Conservation (phyloP, 37 sponge, comb jelly and placozoan species). For the Aphrocallistes beatrix region DNA sequence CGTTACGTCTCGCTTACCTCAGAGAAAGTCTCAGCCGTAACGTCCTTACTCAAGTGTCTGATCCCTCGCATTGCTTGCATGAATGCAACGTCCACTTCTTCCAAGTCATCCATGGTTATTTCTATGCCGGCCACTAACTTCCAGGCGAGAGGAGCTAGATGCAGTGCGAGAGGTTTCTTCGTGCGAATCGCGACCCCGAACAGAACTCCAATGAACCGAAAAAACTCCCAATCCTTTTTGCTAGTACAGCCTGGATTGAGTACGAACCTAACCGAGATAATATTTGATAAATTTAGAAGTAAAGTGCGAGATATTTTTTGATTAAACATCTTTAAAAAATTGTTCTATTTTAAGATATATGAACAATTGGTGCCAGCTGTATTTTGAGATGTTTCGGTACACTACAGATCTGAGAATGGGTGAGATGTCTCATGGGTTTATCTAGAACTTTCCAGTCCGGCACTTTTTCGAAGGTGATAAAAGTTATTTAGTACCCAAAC, state of each 20-base stretch:
- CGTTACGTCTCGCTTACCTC: too few relatives aligned
- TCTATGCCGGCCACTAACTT: slow-evolving; percentile 63
- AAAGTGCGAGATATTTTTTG: too few relatives aligned
- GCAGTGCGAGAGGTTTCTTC: slow-evolving; percentile 71
- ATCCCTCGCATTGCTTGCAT: slow-evolving; percentile 22
- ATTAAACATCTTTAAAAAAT: too few relatives aligned
- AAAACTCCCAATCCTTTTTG: slow-evolving; percentile 37
- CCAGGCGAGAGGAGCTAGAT: slow-evolving; percentile 74
- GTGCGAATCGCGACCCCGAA: slow-evolving; percentile 82
- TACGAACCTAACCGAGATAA: slow-evolving; percentile 27
- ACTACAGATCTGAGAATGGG: too few relatives aligned
- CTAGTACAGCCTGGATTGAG: slow-evolving; percentile 54
- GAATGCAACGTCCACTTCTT: slow-evolving; percentile 41
- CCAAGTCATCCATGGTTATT: slow-evolving; percentile 54
- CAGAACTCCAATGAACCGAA: slow-evolving; percentile 70
- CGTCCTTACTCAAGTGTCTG: slow-evolving; percentile 21
- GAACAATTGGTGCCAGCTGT: too few relatives aligned
- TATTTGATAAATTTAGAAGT: too few relatives aligned
- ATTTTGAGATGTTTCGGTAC: too few relatives aligned
- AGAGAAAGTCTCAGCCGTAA: slow-evolving; percentile 57
- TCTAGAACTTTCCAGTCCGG: too few relatives aligned
- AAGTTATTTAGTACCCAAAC: too few relatives aligned
- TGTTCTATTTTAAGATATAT: too few relatives aligned
- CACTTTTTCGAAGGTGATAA: too few relatives aligned
- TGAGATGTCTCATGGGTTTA: too few relatives aligned